A percentile compares a stretch with the other conserved stretches of the same genome.
Evolutionary conservation across 2,888 invertebrate genomes (phyloP).

Genomic region (Meteorus cinctellus): DNA sequence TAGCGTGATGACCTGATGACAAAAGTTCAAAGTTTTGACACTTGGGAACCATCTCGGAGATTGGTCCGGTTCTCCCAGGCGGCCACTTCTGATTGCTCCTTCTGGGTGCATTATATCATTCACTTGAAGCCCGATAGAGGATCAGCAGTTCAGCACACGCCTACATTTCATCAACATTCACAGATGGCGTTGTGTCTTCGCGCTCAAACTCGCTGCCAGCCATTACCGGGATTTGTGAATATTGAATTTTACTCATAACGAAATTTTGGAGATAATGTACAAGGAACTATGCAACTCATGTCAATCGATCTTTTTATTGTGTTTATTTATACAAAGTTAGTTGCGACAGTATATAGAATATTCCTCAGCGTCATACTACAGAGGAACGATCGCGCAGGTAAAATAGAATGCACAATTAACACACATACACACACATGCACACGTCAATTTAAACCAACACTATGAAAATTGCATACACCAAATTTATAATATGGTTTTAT

Average conservation of each 20-base stretch:
- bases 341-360: no score
- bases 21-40: background rate
- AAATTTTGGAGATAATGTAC: no score
- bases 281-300: no score
- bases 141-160: background rate
- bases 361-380: background rate
- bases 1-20: no score
- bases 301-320: no score
- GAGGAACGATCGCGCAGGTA: background rate
- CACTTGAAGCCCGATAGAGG: background rate
- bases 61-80: no score
- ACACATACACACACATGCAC: background rate
- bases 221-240: no score
- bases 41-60: background rate
- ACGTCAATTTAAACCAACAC: background rate
- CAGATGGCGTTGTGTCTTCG: background rate
- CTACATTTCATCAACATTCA: background rate
- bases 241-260: no score
- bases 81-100: no score
- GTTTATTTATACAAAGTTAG: no score
- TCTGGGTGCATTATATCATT: no score
- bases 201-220: no score
- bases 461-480: background rate
- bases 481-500: background rate
- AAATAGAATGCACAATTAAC: background rate